phyloP scores from a whole-genome alignment of 2,113 vertebrate genomes.

The Psammodynastes pulverulentus region DNA sequence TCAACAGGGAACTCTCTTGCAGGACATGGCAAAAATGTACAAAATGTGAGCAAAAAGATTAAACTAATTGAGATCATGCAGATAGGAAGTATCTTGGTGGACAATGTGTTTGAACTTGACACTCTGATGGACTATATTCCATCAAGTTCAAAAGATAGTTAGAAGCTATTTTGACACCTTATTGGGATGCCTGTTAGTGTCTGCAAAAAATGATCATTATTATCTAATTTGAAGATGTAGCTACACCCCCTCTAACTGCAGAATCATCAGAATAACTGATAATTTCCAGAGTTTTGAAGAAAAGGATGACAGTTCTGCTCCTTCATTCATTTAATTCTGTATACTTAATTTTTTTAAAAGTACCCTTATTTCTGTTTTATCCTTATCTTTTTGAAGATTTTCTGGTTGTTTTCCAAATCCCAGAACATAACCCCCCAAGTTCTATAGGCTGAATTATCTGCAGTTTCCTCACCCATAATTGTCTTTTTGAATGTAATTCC shows the following conservation, averaged over 20 bases:
- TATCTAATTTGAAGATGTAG: neutral
- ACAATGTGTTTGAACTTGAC: neutral
- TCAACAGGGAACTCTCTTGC: neutral
- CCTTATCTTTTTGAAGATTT: neutral
- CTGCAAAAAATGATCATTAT: neutral
- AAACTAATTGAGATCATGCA: neutral
- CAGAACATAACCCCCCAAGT: neutral
- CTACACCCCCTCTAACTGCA: neutral
- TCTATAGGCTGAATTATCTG: neutral
- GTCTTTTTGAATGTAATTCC: neutral
- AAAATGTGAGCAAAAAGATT: neutral
- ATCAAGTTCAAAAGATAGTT: neutral
- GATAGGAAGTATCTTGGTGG: neutral
- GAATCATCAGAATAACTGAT: neutral
- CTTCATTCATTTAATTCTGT: neutral
- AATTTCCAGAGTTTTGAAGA: neutral
- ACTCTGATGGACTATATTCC: neutral
- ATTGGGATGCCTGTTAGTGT: neutral
- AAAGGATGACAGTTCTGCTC: neutral
- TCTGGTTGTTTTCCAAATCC: neutral
- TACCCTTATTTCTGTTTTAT: neutral
- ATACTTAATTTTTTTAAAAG: neutral
- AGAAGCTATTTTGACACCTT: neutral
- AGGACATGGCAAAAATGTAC: neutral
- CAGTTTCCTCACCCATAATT: neutral